A percentile compares a stretch with the other conserved stretches of the same genome.
phyloP scores from a whole-genome alignment of 1,140 invertebrate species.

The Ceratina australensis region DNA sequence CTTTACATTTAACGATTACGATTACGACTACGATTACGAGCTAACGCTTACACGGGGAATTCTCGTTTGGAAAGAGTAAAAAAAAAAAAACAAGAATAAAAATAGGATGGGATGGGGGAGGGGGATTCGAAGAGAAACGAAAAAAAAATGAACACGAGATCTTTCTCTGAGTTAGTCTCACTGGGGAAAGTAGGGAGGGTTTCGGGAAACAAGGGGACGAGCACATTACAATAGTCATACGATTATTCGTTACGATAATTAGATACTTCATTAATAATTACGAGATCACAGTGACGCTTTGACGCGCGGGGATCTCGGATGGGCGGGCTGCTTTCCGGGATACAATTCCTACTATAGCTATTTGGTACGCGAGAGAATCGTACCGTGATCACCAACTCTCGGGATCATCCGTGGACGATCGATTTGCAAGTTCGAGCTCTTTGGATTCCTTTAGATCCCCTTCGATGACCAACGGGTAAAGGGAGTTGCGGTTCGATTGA shows the following conservation, averaged over 20 bases:
- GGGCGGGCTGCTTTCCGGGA: conserved; percentile 73
- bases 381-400: too few relatives aligned
- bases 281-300: conserved; percentile 81
- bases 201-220: neutral
- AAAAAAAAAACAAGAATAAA: neutral
- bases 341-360: conserved; percentile 21
- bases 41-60: conserved; percentile 61
- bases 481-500: neutral
- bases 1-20: conserved; percentile 65
- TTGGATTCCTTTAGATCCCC: conserved; percentile 13
- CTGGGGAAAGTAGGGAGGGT: neutral
- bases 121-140: conserved; percentile 5
- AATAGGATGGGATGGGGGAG: neutral
- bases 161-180: conserved; percentile 27
- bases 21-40: conserved; percentile 70
- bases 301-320: conserved; percentile 79
- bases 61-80: conserved; percentile 8
- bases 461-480: neutral
- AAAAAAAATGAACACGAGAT: conserved; percentile 6
- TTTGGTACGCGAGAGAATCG: neutral
- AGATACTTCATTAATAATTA: conserved; percentile 79
- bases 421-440: conserved; percentile 9
- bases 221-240: conserved; percentile 76
- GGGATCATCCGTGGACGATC: neutral
- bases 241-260: conserved; percentile 78